Conservation (phyloP, 2,888 invertebrate species). For the Anaspis maculata region DNA sequence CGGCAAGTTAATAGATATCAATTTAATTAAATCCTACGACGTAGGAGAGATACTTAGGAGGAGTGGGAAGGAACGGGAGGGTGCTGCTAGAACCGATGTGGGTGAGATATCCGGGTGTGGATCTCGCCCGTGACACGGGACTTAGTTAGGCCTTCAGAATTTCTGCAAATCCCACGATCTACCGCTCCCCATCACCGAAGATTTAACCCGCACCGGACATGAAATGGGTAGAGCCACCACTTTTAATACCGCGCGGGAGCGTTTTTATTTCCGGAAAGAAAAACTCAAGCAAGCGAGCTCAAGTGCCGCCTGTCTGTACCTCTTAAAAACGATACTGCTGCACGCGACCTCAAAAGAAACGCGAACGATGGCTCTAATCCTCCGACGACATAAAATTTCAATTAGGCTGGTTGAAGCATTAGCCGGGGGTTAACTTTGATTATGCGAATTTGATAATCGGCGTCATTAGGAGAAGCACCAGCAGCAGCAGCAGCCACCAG, state of each 20-base stretch:
- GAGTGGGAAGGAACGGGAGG: not conserved
- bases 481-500: too few species aligned
- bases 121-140: conserved; percentile 27
- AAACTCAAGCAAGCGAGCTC: conserved; percentile 4
- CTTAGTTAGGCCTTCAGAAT: conserved; percentile 28
- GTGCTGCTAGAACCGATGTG: conserved; percentile 6
- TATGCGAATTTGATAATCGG: too few species aligned
- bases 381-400: too few species aligned
- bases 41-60: conserved; percentile 14
- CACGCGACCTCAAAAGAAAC: too few species aligned
- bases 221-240: conserved; percentile 33
- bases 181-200: conserved; percentile 26
- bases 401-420: too few species aligned
- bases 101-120: conserved; percentile 24
- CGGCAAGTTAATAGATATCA: conserved; percentile 35
- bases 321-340: too few species aligned
- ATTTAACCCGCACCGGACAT: conserved; percentile 31
- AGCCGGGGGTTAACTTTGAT: too few species aligned
- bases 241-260: too few species aligned
- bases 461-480: too few species aligned
- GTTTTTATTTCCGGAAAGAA: conserved; percentile 8
- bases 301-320: too few species aligned
- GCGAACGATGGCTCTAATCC: too few species aligned
- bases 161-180: conserved; percentile 31
- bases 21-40: conserved; percentile 32